phyloP scores from a whole-genome alignment of 2,797 vertebrate species.

The Mastacembelus armatus region DNA sequence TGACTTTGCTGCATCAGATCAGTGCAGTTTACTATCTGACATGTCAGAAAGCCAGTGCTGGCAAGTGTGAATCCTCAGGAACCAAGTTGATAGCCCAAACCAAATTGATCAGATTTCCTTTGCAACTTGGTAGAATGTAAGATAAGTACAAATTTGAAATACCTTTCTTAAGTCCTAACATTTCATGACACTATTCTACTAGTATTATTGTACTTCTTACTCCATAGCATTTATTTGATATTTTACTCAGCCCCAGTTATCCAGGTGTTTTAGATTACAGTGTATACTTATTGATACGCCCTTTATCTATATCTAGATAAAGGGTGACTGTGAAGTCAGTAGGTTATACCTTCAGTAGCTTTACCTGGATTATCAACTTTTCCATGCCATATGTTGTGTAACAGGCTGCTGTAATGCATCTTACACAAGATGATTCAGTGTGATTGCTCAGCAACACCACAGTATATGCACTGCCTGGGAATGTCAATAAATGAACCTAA shows the following conservation, averaged over 20 bases:
- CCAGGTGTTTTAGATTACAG: background rate
- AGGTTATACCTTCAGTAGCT: conserved; percentile 24
- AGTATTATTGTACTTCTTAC: background rate
- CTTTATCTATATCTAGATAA: no score
- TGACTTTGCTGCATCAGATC: conserved; percentile 6
- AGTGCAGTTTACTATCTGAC: conserved; percentile 5
- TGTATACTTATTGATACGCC: no score
- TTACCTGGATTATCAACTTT: conserved; percentile 68
- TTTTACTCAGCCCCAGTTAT: no score
- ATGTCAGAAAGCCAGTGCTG: no score
- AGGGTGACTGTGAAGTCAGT: conserved; percentile 45
- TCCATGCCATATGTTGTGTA: conserved; percentile 68
- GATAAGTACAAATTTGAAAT: background rate
- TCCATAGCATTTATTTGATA: no score
- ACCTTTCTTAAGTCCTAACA: background rate
- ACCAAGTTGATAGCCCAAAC: no score
- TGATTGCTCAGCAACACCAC: conserved; percentile 65
- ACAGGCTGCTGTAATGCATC: conserved; percentile 63
- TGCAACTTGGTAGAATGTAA: background rate
- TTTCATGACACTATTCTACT: background rate
- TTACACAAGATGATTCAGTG: conserved; percentile 71
- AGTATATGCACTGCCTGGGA: conserved; percentile 32
- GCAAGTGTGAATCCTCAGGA: no score
- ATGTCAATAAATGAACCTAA: conserved; percentile 34
- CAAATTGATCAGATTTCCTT: background rate